Base-by-base conservation (phyloP, 2,888 invertebrate genomes). In the Tipula helvola region DNA sequence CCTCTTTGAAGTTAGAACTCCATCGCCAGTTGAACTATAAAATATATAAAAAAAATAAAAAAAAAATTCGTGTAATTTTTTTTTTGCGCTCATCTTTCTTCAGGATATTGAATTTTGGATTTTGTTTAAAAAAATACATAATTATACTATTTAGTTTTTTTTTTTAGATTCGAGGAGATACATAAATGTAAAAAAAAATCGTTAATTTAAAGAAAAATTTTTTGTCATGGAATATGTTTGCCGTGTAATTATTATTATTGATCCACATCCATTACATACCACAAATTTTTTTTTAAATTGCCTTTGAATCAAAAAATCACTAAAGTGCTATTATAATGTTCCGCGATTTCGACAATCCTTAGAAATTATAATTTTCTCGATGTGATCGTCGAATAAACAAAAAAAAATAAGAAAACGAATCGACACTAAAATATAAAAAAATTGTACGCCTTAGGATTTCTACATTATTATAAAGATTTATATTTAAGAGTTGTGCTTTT, bases 1-100 rank as follows among this genome's bases (percentile, higher is more conserved):
- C 97, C 94, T 97, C 96, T 95, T 96, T 96, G 97, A 97, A 97
- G 96, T 97, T 96, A 93, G 96, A 95, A 95, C 97, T 97, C 95
- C 96, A 96, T 95, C 96, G 96, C 97, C 97, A 97, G 95, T 96
- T 96, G 94, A 95, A 96, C 96, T 96, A 90, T 89, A 89, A 90
- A 85, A 85, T 85, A 85, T 85, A 85, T 87, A 52, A 57, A 41
- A 87, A 86, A 87, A 86, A 57, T 57, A 87, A 86, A 87, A 86
- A 87, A 86, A 88, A 87, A 88, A 88, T 88, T 89, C 86, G 88
- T 88, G 88, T 88, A 89, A 89, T 85, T 85, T 85, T 84, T n/a
- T 83, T 42, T 18, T 71, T 71, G 71, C 28, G 71, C 71, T 71
- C 71, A 71, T 10, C 71, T 57, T 28, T 10, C 71, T 44, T 84